These are phyloP conservation scores for Pteria penguin DNA, from an alignment of 2,888 invertebrate species.

Conservation along the genomic window DNA sequence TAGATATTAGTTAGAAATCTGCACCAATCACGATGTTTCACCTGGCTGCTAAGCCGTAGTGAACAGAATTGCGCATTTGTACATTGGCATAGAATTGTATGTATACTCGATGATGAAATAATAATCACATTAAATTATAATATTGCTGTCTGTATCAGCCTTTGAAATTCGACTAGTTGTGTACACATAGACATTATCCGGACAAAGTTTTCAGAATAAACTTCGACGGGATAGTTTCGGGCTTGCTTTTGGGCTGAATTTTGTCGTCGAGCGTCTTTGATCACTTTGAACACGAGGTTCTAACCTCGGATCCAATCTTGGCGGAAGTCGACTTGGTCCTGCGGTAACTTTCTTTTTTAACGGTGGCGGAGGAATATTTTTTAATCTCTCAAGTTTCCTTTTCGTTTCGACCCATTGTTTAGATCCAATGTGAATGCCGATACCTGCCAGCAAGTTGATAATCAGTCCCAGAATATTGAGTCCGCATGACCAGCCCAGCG, in stretches of 20 bases:
- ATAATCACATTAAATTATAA: no score
- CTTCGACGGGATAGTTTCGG: conserved; percentile 10
- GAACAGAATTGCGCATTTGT: no score
- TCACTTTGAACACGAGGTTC: conserved; percentile 3
- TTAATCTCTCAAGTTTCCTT: neutral
- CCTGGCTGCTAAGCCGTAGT: no score
- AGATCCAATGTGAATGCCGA: conserved; percentile 38
- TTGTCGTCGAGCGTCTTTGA: neutral
- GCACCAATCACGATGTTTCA: no score
- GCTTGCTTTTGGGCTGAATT: conserved; percentile 21
- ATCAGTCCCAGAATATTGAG: conserved; percentile 31
- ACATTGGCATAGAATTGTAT: no score
- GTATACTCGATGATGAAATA: no score
- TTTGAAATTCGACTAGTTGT: no score
- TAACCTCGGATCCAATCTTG: conserved; percentile 17
- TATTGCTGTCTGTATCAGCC: no score
- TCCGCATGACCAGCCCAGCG: conserved; percentile 35
- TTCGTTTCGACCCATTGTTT: conserved; percentile 26
- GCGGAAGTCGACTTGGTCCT: neutral
- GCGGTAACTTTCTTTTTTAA: neutral
- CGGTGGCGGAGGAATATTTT: conserved; percentile 10
- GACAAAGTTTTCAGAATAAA: no score
- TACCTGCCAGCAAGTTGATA: conserved; percentile 26
- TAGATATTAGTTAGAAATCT: no score
- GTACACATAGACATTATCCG: no score